phyloP scores from a whole-genome alignment of 2,113 vertebrate genomes.

The Microcebus tavaratra region DNA sequence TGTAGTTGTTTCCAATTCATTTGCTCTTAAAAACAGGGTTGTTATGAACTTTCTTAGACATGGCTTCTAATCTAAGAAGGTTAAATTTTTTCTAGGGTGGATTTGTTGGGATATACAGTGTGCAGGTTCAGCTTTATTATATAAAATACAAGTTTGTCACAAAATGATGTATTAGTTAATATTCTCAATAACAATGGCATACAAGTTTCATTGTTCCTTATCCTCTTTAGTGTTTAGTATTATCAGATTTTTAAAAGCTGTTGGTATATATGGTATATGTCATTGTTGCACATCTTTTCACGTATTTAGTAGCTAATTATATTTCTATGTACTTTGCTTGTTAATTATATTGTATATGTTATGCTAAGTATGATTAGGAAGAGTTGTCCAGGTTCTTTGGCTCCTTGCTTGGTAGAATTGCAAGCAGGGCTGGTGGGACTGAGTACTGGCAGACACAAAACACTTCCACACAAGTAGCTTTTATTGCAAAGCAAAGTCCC shows the following conservation, averaged over 20 bases:
- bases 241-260: not conserved
- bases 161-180: not conserved
- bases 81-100: not conserved
- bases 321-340: not conserved
- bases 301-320: not conserved
- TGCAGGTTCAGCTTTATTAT: not conserved
- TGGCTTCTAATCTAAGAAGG: not conserved
- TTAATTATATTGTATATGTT: not conserved
- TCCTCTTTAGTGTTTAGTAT: not conserved
- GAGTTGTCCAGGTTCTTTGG: too few relatives aligned
- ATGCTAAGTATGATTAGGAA: too few relatives aligned
- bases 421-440: too few relatives aligned
- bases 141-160: not conserved
- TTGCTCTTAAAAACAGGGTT: not conserved
- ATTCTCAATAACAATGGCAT: not conserved
- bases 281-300: not conserved
- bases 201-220: not conserved
- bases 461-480: too few relatives aligned
- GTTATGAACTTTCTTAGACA: not conserved
- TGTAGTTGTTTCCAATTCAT: not conserved
- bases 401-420: too few relatives aligned
- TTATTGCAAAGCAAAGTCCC: too few relatives aligned
- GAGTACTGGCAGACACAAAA: too few relatives aligned
- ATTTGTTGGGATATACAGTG: not conserved
- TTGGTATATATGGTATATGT: not conserved